phyloP scores from a whole-genome alignment of 2,888 invertebrate genomes.

The Caenorhabditis doughertyi region DNA sequence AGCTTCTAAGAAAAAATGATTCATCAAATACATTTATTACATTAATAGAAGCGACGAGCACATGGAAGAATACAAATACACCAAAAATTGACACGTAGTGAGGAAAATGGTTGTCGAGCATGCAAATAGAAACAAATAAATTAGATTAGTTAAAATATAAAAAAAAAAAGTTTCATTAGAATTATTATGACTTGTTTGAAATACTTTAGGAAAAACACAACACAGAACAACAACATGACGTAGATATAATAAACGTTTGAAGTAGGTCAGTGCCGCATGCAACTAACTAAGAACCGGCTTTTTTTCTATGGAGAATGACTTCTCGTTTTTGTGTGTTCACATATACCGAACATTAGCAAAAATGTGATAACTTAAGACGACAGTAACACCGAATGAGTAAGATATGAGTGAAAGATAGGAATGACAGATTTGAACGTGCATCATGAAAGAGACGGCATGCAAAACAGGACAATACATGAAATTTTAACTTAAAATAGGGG shows the following conservation, averaged over 20 bases:
- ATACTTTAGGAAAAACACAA: slow-evolving; percentile 27
- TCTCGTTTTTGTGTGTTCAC: slow-evolving; percentile 5
- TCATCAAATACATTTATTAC: slow-evolving; percentile 52
- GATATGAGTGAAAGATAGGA: slow-evolving; percentile 23
- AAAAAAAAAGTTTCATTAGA: slow-evolving; percentile 25
- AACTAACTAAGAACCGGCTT: slow-evolving; percentile 43
- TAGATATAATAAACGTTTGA: slow-evolving; percentile 5
- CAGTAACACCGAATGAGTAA: slow-evolving; percentile 12
- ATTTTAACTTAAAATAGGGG: slow-evolving; percentile 18
- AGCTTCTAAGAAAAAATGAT: too few relatives aligned
- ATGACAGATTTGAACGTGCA: background rate
- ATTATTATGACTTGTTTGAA: slow-evolving; percentile 26
- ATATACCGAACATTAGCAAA: background rate
- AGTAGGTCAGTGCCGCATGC: slow-evolving; percentile 50
- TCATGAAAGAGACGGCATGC: slow-evolving; percentile 11
- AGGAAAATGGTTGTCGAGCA: slow-evolving; percentile 33
- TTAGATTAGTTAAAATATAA: background rate
- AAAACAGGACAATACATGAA: slow-evolving; percentile 15
- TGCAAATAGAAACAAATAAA: slow-evolving; percentile 41
- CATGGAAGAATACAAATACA: slow-evolving; percentile 41
- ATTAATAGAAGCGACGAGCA: slow-evolving; percentile 35
- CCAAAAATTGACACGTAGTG: slow-evolving; percentile 55
- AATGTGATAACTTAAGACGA: slow-evolving; percentile 12
- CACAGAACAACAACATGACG: slow-evolving; percentile 22
- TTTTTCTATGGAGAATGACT: background rate